Evolutionary conservation across 2,113 vertebrate genomes (phyloP), one percentile per base, ranked within the genome.

Genomic region (Neomonachus schauinslandi): DNA sequence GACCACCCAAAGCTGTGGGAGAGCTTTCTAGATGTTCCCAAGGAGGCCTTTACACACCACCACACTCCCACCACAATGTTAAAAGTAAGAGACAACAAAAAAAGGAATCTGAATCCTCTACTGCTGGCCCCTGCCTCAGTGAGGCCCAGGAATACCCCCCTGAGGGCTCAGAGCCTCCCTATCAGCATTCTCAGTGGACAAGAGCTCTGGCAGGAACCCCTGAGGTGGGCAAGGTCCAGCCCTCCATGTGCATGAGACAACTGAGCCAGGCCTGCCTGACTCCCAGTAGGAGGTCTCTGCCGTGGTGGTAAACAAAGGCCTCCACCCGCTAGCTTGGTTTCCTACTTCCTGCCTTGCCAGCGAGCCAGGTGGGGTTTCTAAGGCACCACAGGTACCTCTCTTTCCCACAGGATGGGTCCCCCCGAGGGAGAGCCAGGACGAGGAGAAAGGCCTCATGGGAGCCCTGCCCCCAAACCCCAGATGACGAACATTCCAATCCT

Each of bases 371-470:
- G 46, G 49, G n/a, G 22, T 74, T 76, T 90, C 90, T 95, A 87
- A 95, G 80, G 79, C 61, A 91, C 86, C 77, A 9, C 0, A 2
- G 77, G 59, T 22, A 24, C 87, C 76, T 15, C 39, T 33, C 51
- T 96, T 85, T 63, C 93, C 71, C 71, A 67, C n/a, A 86, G 87
- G 71, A 59, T 74, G 36, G 31, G 49, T 93, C 80, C 65, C 59
- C 24, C 26, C 49, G 63, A 92, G 76, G 81, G 51, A 95, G 91
- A 98, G 97, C 98, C 96, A 95, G 72, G 95, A 96, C 3, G 63
- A 94, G 97, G 97, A 98, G 91, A 97, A 98, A 98, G 98, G 98
- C 98, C 31, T 72, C 93, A 6, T 57, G 21, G 94, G 95, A 94
- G 77, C 67, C 94, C 89, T 65, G 57, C 26, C 80, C 53, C 80